Evolutionary conservation across 2,797 vertebrate genomes (phyloP).

Genomic region (Propithecus deckenii): DNA sequence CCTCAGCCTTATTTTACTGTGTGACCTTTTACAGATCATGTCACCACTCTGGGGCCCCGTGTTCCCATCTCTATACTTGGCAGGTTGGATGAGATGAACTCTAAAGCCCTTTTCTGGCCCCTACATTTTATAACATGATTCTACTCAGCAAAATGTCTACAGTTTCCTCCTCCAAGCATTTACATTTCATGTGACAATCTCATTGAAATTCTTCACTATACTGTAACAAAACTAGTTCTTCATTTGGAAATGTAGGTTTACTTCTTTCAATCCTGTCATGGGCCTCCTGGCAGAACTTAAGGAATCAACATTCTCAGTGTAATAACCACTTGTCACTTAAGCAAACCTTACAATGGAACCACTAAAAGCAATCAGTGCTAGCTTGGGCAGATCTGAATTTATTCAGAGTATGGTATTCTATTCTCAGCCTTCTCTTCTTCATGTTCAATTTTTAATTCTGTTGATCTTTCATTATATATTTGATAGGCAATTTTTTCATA

Average conservation of each 20-base stretch:
- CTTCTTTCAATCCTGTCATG: not conserved
- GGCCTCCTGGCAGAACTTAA: not conserved
- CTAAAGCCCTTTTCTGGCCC: not conserved
- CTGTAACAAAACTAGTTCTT: slow-evolving; percentile 24
- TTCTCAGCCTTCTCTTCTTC: slow-evolving; percentile 6
- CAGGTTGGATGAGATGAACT: not conserved
- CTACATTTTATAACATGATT: not conserved
- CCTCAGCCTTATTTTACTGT: not conserved
- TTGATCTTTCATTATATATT: not conserved
- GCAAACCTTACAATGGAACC: not conserved
- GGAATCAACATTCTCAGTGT: not conserved
- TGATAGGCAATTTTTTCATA: not conserved
- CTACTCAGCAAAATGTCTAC: not conserved
- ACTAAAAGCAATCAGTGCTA: slow-evolving; percentile 3
- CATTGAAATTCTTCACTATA: slow-evolving; percentile 12
- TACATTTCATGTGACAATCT: not conserved
- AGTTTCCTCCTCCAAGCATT: not conserved
- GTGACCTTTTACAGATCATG: not conserved
- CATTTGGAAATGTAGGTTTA: slow-evolving; percentile 8
- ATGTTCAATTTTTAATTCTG: not conserved
- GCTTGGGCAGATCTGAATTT: not conserved
- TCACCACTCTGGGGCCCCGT: not conserved
- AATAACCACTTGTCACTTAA: slow-evolving; percentile 7
- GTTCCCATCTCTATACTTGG: not conserved
- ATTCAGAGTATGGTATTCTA: slow-evolving; percentile 16